These are phyloP conservation scores for Glaucidium brasilianum DNA, from an alignment of 2,113 vertebrate genomes.

Conservation along the genomic window DNA sequence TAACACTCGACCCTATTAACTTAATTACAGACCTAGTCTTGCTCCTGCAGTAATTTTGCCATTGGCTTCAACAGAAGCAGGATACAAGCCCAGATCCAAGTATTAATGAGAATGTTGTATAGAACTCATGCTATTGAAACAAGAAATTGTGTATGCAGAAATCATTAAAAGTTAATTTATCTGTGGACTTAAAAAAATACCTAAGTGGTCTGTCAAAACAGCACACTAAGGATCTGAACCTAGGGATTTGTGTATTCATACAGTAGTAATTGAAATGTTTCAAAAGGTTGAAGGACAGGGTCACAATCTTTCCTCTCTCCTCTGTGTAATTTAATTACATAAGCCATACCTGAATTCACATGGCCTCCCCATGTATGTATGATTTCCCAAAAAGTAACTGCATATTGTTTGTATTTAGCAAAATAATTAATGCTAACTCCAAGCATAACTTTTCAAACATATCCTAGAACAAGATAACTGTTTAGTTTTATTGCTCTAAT, in stretches of 20 bases:
- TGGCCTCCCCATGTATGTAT: not conserved
- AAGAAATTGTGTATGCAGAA: not conserved
- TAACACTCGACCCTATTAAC: constrained; percentile 29
- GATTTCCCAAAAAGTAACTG: not conserved
- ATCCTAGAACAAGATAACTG: not conserved
- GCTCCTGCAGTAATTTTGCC: constrained; percentile 37
- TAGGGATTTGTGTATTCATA: not conserved
- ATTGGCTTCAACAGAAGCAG: constrained; percentile 15
- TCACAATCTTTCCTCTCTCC: not conserved
- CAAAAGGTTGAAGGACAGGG: not conserved
- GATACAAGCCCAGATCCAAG: not conserved
- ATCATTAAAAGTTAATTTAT: not conserved
- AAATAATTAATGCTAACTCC: not conserved
- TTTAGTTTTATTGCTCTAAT: not conserved
- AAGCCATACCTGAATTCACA: not conserved
- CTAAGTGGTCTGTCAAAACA: not conserved
- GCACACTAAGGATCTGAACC: not conserved
- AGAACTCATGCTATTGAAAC: not conserved
- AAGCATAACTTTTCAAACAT: not conserved
- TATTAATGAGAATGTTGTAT: not conserved
- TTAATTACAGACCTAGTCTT: constrained; percentile 43
- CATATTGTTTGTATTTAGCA: not conserved
- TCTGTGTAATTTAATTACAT: not conserved
- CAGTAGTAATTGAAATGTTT: not conserved
- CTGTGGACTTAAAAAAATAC: not conserved